phyloP scores from a whole-genome alignment of 2,797 vertebrate genomes.

The Molothrus ater region DNA sequence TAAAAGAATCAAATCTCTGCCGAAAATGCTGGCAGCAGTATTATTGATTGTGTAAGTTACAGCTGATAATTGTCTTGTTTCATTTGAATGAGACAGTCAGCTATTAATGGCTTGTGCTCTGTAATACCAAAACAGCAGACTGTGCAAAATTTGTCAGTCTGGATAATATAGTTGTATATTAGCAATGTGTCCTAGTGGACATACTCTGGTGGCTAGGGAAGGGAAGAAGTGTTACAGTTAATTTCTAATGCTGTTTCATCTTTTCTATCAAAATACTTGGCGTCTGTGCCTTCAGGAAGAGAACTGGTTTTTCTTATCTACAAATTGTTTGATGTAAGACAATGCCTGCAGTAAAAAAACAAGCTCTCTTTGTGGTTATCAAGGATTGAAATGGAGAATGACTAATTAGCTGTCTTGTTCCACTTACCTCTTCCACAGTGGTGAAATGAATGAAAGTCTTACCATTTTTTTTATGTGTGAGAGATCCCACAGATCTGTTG shows the following conservation, averaged over 20 bases:
- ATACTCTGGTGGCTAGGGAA: background rate
- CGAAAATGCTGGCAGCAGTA: constrained; percentile 55
- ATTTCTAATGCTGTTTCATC: constrained; percentile 60
- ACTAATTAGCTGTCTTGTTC: constrained; percentile 41
- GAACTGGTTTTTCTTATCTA: constrained; percentile 41
- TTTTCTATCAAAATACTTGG: constrained; percentile 33
- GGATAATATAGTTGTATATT: constrained; percentile 2
- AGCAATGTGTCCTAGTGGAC: background rate
- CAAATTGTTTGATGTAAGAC: constrained; percentile 49
- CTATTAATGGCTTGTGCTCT: constrained; percentile 31
- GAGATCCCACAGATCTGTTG: background rate
- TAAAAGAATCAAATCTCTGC: constrained; percentile 45
- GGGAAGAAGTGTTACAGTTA: background rate
- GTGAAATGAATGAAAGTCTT: background rate
- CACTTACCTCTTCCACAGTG: background rate
- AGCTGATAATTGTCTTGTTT: constrained; percentile 63
- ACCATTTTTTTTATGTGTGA: background rate
- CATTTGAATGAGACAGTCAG: constrained; percentile 46
- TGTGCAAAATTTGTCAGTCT: background rate
- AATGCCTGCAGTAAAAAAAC: constrained; percentile 43
- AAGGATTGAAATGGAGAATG: background rate
- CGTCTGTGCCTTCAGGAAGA: constrained; percentile 25
- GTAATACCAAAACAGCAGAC: constrained; percentile 13
- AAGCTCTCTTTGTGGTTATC: background rate
- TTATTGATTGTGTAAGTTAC: constrained; percentile 62